Evolutionary conservation across 2,113 vertebrate species (phyloP), one percentile per base, ranked within the genome.

Genomic region (Camelus bactrianus): DNA sequence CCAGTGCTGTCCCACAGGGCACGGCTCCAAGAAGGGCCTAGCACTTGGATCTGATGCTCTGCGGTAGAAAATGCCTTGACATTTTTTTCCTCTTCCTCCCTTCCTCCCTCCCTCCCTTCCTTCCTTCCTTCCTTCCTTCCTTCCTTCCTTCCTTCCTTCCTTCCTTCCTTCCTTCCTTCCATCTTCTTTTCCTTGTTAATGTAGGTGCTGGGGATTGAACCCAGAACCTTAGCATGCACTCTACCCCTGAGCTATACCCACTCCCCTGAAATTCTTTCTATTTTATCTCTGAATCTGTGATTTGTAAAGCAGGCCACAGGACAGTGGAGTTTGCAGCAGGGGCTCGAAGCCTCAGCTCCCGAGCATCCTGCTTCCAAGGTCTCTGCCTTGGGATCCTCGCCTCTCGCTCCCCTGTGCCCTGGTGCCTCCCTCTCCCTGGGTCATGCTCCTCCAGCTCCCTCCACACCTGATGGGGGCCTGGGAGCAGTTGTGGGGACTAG

Each of bases 401-500:
- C 10, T 12, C 52, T 69, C 3, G 26, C 2, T 56, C 8, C 6
- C 28, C 42, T 16, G 9, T 32, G 0, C 22, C 28, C 58, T 24
- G 12, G 3, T 81, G 19, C 24, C 11, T 86, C 30, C 56, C 67
- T 56, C 20, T 96, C 16, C 42, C 32, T 69, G 10, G 28, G 46
- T 54, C 28, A 14, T 9, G 8, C 48, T 91, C 11, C 4, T 1
- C 16, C 19, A 17, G 91, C 73, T 82, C 26, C 83, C 35, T 83
- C 54, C 28, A 72, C 1, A 35, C 32, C 54, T 56, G 35, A 60
- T 8, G 13, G 8, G 0, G 83, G 56, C 24, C 28, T 76, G 58
- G 35, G 46, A 2, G 6, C 9, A 20, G 54, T 1, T 62, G 5
- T 1, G 17, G 9, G 20, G 50, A 38, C 2, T 7, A 9, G 26